phyloP scores from a whole-genome alignment of 2,797 vertebrate genomes.

The Malurus leucopterus region DNA sequence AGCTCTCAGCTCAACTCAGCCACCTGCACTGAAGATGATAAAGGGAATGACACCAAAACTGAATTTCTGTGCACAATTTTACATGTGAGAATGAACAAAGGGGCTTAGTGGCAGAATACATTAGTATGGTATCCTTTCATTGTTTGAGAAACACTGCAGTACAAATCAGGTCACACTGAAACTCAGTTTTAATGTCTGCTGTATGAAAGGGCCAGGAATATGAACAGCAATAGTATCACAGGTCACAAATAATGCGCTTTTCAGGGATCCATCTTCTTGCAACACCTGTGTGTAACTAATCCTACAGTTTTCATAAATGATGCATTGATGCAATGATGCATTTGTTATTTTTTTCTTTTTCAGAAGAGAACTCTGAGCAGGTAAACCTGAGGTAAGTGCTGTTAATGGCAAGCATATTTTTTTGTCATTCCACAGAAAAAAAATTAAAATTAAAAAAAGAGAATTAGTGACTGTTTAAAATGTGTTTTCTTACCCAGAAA shows the following conservation, averaged over 20 bases:
- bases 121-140: not conserved
- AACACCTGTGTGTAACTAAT: not conserved
- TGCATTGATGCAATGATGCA: not conserved
- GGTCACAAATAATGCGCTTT: not conserved
- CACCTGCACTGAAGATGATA: not conserved
- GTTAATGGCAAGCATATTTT: not conserved
- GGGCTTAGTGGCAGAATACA: not conserved
- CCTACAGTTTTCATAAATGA: not conserved
- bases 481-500: not conserved
- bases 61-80: not conserved
- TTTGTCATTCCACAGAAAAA: accelerated
- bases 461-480: not conserved
- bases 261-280: not conserved
- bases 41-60: not conserved
- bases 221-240: accelerated
- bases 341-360: no score
- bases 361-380: not conserved
- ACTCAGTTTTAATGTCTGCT: not conserved
- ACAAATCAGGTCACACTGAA: not conserved
- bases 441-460: not conserved
- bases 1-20: not conserved
- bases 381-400: not conserved
- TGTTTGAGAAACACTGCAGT: not conserved
- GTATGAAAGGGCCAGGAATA: not conserved
- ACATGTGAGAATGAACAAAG: not conserved